Percentiles rank a stretch among this genome's conserved stretches.
These are phyloP conservation scores for Diglossa brunneiventris DNA, from an alignment of 2,113 vertebrate species.

Conservation along the genomic window DNA sequence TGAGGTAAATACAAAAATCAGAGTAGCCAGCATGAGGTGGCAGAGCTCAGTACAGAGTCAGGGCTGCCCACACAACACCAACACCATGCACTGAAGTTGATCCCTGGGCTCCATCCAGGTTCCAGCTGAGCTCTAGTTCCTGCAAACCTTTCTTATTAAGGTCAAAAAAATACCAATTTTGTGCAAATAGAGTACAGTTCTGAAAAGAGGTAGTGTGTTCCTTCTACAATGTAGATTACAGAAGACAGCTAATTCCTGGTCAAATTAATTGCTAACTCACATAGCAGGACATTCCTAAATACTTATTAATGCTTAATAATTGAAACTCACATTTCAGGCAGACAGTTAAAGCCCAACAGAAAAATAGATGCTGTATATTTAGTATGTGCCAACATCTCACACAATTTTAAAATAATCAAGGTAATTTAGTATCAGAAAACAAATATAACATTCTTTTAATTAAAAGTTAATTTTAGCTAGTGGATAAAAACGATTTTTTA, in stretches of 20 bases:
- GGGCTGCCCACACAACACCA: not conserved
- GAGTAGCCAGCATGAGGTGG: not conserved
- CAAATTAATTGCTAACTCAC: not conserved
- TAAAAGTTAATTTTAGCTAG: slow-evolving; percentile 56
- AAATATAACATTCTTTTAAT: slow-evolving; percentile 27
- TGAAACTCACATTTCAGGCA: not conserved
- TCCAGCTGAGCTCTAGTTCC: not conserved
- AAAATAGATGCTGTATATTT: not conserved
- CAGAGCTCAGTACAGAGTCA: not conserved
- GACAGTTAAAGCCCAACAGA: slow-evolving; percentile 22
- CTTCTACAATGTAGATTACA: not conserved
- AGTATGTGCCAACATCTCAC: not conserved
- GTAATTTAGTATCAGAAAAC: slow-evolving; percentile 15
- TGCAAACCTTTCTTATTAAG: not conserved
- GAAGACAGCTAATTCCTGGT: not conserved
- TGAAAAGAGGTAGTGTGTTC: not conserved
- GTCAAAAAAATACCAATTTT: not conserved
- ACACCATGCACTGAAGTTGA: not conserved
- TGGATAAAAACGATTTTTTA: not conserved
- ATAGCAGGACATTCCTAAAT: not conserved
- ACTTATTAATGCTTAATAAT: not conserved
- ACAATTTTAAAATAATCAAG: slow-evolving; percentile 13
- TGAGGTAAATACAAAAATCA: not conserved
- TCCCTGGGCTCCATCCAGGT: not conserved
- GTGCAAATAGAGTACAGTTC: not conserved